Evolutionary conservation across 2,113 vertebrate species (phyloP).

Genomic region (Coracopsis vasa): DNA sequence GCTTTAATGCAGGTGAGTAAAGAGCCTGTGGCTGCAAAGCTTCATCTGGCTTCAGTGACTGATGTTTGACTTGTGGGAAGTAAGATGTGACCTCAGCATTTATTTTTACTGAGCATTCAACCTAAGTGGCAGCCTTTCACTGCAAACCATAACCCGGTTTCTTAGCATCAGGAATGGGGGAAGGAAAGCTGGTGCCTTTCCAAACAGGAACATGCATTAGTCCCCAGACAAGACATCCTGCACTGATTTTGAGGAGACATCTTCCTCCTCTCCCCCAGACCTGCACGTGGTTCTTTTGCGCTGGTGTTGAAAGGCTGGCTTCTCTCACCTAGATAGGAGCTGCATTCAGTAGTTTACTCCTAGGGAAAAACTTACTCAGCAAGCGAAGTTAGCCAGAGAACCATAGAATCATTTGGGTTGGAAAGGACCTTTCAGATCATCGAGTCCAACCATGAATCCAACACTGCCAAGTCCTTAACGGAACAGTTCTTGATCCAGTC

Average conservation of each 20-base stretch:
- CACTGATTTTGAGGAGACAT: background rate
- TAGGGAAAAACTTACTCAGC: background rate
- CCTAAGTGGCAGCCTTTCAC: background rate
- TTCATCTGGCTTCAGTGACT: background rate
- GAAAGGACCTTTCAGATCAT: background rate
- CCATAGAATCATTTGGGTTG: background rate
- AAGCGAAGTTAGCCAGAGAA: background rate
- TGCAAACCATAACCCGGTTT: accelerated
- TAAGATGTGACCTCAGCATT: background rate
- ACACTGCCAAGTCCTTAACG: background rate
- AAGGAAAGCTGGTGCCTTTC: background rate
- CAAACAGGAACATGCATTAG: accelerated
- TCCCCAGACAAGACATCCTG: background rate
- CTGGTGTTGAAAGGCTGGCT: background rate
- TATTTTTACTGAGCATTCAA: background rate
- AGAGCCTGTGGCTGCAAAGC: accelerated
- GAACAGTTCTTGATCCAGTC: background rate
- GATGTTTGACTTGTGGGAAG: background rate
- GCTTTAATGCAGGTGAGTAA: background rate
- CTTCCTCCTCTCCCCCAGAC: background rate
- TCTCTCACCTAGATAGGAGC: accelerated
- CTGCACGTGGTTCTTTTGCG: accelerated
- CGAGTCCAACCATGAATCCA: background rate
- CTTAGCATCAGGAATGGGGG: accelerated
- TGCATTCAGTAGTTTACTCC: background rate